Evolutionary conservation across 2,888 invertebrate genomes (phyloP).

Genomic region (Amphimallon solstitiale): DNA sequence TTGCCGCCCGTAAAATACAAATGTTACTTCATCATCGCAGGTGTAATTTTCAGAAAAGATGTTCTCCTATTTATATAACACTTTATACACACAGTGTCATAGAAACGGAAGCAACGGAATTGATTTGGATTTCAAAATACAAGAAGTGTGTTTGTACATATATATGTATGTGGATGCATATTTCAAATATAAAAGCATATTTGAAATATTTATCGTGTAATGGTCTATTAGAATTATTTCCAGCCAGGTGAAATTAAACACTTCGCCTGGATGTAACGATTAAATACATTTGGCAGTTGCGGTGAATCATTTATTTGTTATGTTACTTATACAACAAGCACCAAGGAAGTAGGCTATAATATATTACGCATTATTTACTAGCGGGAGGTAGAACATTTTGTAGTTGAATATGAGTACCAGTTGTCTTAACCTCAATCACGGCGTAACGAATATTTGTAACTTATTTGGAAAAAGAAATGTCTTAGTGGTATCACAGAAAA

Average conservation of each 20-base stretch:
- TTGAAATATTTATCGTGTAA: slow-evolving; percentile 13
- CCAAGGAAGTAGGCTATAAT: no score
- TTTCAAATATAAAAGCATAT: slow-evolving; percentile 9
- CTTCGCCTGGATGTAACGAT: no score
- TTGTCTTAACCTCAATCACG: no score
- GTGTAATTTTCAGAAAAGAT: slow-evolving; percentile 29
- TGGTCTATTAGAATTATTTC: neutral
- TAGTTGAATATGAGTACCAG: no score
- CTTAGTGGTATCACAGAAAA: no score
- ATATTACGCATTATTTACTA: no score
- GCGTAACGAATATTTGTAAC: no score
- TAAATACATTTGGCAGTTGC: no score
- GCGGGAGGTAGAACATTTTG: no score
- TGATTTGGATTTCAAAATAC: slow-evolving; percentile 21
- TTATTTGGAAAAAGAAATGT: no score
- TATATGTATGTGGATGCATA: neutral
- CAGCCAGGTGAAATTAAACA: slow-evolving; percentile 15
- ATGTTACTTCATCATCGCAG: slow-evolving; percentile 22
- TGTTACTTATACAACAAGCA: no score
- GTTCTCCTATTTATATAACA: neutral
- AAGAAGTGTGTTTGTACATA: neutral
- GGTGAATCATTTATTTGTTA: neutral
- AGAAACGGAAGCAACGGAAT: slow-evolving; percentile 26
- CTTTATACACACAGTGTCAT: slow-evolving; percentile 1
- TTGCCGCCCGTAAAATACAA: slow-evolving; percentile 10